Conservation (phyloP, 2,888 invertebrate genomes). For the Rhopalosiphum nymphaeae region DNA sequence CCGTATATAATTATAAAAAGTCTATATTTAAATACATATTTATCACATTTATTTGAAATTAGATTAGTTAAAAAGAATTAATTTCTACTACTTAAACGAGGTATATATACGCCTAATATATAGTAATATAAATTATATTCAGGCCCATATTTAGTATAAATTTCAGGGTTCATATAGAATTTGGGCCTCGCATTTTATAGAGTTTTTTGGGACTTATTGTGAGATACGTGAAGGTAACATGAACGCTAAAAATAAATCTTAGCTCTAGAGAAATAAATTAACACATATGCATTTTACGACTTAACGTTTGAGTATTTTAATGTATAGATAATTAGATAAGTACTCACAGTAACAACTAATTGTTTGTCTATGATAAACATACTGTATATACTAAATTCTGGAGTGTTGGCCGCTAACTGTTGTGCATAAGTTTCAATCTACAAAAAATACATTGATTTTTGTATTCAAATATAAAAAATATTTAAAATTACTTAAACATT, state of each 20-base stretch:
- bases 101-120: neutral
- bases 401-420: constrained; percentile 46
- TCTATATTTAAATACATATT: neutral
- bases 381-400: constrained; percentile 59
- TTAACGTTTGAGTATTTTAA: neutral
- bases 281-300: neutral
- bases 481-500: neutral
- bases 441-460: neutral
- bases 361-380: constrained; percentile 47
- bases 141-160: neutral
- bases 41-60: neutral
- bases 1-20: too few relatives aligned
- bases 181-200: neutral
- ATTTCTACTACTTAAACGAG: neutral
- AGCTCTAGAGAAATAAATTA: neutral
- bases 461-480: neutral
- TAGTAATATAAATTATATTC: neutral
- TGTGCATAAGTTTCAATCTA: constrained; percentile 55
- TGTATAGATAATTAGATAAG: neutral
- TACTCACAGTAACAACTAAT: constrained; percentile 50
- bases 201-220: neutral
- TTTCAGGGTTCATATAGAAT: neutral
- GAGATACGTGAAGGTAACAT: neutral
- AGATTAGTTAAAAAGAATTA: neutral
- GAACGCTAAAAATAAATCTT: neutral